Percentiles rank a stretch among this genome's conserved stretches.
phyloP scores from a whole-genome alignment of 2,888 invertebrate genomes.

The Drosophila flavopinicola region DNA sequence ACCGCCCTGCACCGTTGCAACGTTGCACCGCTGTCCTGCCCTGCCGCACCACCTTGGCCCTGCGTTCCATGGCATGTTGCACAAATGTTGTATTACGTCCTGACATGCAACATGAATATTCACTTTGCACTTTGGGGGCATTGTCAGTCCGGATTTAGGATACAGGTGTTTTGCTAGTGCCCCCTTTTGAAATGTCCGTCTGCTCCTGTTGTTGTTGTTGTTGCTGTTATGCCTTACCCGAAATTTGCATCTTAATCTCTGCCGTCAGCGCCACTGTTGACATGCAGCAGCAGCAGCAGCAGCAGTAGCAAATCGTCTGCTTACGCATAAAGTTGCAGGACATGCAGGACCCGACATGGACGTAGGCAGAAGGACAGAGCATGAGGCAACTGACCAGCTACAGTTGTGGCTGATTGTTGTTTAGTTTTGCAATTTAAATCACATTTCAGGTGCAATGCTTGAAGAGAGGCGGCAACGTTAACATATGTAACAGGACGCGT shows the following conservation, averaged over 20 bases:
- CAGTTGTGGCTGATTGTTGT: conserved; percentile 66
- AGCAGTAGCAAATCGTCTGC: conserved; percentile 59
- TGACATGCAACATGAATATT: conserved; percentile 80
- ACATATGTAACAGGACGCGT: conserved; percentile 29
- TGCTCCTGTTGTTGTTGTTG: conserved; percentile 22
- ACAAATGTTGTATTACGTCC: conserved; percentile 76
- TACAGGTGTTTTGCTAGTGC: conserved; percentile 70
- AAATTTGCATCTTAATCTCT: conserved; percentile 79
- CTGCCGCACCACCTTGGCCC: neutral
- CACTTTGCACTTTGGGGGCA: conserved; percentile 77
- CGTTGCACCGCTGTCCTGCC: neutral
- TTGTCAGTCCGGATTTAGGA: conserved; percentile 63
- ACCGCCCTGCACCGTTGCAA: neutral
- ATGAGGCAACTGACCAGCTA: conserved; percentile 27
- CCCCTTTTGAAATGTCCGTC: conserved; percentile 9
- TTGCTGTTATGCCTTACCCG: conserved; percentile 49
- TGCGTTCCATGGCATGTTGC: conserved; percentile 25
- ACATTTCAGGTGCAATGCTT: conserved; percentile 62
- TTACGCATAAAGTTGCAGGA: conserved; percentile 53
- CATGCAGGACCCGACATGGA: conserved; percentile 5
- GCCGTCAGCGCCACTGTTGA: conserved; percentile 74
- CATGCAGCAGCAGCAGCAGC: conserved; percentile 43
- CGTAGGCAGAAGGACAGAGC: neutral
- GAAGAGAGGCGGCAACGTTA: conserved; percentile 7
- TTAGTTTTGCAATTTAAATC: conserved; percentile 79